Evolutionary conservation across 1,140 invertebrate genomes (phyloP).

Genomic region (Lithobius niger): DNA sequence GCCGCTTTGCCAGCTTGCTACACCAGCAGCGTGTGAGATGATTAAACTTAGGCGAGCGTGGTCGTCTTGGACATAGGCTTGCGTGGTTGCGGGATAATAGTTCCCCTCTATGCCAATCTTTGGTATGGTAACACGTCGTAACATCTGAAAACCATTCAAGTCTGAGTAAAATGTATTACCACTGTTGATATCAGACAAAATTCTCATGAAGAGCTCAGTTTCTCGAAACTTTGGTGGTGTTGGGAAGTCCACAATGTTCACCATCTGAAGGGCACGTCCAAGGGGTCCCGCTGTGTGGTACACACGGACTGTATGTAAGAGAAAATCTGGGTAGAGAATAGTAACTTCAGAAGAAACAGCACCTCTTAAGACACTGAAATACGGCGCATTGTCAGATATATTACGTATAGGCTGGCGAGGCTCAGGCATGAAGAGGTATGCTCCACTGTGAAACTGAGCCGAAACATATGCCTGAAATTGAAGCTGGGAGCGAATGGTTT

Average conservation of each 20-base stretch:
- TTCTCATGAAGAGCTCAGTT: slow-evolving; percentile 82
- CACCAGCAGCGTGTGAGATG: slow-evolving; percentile 71
- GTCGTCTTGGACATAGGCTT: slow-evolving; percentile 66
- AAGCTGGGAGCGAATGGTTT: slow-evolving; percentile 55
- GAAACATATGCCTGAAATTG: slow-evolving; percentile 78
- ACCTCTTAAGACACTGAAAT: slow-evolving; percentile 65
- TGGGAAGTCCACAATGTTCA: slow-evolving; percentile 65
- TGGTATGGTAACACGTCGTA: slow-evolving; percentile 46
- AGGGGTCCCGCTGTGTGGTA: slow-evolving; percentile 32
- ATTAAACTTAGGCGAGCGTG: slow-evolving; percentile 48
- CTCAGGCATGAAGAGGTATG: slow-evolving; percentile 88
- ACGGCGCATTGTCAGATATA: slow-evolving; percentile 39
- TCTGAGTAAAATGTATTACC: slow-evolving; percentile 73
- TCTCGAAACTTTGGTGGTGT: slow-evolving; percentile 67
- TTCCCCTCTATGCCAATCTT: slow-evolving; percentile 71
- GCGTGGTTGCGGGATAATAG: slow-evolving; percentile 72
- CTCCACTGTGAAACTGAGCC: slow-evolving; percentile 79
- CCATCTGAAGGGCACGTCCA: slow-evolving; percentile 52
- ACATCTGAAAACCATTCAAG: slow-evolving; percentile 88
- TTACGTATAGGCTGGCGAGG: slow-evolving; percentile 46
- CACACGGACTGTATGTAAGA: slow-evolving; percentile 61
- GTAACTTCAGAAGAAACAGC: slow-evolving; percentile 63
- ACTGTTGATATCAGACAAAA: slow-evolving; percentile 61
- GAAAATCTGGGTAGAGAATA: slow-evolving; percentile 58
- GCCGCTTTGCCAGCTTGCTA: slow-evolving; percentile 44